A percentile compares a stretch with the other conserved stretches of the same genome.
phyloP scores from a whole-genome alignment of 2,888 invertebrate species.

The Himalopsyche japonica region DNA sequence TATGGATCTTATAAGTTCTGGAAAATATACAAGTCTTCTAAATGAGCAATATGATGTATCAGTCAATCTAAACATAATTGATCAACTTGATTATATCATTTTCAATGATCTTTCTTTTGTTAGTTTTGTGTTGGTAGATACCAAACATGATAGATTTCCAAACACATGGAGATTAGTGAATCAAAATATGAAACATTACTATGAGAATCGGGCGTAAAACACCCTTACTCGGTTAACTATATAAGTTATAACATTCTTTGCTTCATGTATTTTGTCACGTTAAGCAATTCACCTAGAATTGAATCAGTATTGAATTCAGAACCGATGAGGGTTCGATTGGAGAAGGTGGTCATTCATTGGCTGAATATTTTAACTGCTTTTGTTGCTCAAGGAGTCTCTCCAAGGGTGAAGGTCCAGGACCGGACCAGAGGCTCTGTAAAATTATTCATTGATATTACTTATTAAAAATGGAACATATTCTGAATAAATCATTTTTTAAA shows the following conservation, averaged over 20 bases:
- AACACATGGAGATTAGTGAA: background rate
- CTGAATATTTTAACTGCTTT: conserved; percentile 62
- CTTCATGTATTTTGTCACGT: background rate
- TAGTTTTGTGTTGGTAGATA: background rate
- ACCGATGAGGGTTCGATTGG: background rate
- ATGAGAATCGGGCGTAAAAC: background rate
- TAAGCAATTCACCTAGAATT: background rate
- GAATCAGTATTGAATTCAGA: background rate
- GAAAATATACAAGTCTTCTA: too few species aligned
- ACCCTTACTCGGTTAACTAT: background rate
- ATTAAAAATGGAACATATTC: background rate
- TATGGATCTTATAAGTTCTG: too few species aligned
- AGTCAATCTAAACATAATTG: too few species aligned
- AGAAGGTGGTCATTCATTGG: conserved; percentile 38
- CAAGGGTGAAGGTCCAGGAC: conserved; percentile 76
- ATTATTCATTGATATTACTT: background rate
- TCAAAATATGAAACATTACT: background rate
- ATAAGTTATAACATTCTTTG: background rate
- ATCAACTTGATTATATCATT: background rate
- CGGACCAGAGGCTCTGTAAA: conserved; percentile 73
- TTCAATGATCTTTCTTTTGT: background rate
- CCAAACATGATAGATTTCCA: background rate
- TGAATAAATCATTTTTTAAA: background rate
- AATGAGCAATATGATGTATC: too few species aligned
- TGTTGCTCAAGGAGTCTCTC: conserved; percentile 81